Conservation (phyloP, 2,113 vertebrate genomes). For the Hystrix brachyura region DNA sequence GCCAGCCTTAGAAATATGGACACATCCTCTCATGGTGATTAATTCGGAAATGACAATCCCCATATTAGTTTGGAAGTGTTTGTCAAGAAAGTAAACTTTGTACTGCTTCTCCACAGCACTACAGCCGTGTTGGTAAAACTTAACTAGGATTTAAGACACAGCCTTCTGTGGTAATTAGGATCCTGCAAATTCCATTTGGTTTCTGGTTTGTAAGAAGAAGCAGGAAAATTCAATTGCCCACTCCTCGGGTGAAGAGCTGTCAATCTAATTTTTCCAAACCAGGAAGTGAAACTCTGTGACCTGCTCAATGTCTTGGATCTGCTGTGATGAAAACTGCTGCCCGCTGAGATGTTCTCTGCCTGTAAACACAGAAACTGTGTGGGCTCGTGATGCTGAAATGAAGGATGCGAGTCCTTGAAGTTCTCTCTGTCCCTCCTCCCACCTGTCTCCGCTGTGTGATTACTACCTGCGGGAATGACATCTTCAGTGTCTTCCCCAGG, state of each 20-base stretch:
- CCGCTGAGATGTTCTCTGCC: slow-evolving; percentile 1
- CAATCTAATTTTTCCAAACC: slow-evolving; percentile 69
- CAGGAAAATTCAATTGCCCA: slow-evolving; percentile 44
- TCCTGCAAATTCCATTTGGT: slow-evolving; percentile 58
- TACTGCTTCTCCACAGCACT: background rate
- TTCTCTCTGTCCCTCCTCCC: rapidly evolving
- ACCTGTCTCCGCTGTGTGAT: rapidly evolving
- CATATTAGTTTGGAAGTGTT: background rate
- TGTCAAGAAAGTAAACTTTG: background rate
- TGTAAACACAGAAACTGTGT: background rate
- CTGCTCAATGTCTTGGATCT: background rate
- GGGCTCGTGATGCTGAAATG: background rate
- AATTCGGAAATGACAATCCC: background rate
- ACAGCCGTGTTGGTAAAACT: background rate
- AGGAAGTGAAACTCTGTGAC: background rate
- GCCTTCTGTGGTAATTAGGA: slow-evolving; percentile 8
- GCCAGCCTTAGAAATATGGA: background rate
- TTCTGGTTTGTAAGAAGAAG: slow-evolving; percentile 58
- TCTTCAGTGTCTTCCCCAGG: background rate
- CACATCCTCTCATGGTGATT: background rate
- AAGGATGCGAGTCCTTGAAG: rapidly evolving
- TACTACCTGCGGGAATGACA: too few species aligned
- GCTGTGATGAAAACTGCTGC: background rate
- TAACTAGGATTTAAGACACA: background rate
- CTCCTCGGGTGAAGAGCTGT: slow-evolving; percentile 41